Evolutionary conservation across 2,888 invertebrate species (phyloP).

Genomic region (Hypomecis atomaria): DNA sequence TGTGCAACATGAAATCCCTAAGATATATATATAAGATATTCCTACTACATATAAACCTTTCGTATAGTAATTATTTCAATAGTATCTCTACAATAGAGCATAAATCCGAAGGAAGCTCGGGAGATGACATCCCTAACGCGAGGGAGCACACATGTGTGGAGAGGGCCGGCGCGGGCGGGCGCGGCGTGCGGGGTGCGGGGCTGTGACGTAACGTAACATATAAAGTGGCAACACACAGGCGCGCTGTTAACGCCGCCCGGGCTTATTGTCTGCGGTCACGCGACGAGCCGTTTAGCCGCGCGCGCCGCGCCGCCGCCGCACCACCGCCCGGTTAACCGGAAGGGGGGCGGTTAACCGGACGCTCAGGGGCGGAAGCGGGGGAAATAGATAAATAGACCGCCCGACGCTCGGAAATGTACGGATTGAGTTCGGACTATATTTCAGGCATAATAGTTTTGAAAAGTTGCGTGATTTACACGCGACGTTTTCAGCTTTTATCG

Average conservation of each 20-base stretch:
- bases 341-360: constrained; percentile 85
- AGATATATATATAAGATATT: constrained; percentile 16
- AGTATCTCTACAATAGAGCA: constrained; percentile 32
- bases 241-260: constrained; percentile 83
- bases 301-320: constrained; percentile 72
- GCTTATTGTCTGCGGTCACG: constrained; percentile 85
- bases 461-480: constrained; percentile 83
- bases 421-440: constrained; percentile 84
- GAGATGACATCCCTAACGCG: constrained; percentile 42
- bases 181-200: constrained; percentile 46
- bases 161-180: constrained; percentile 40
- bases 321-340: constrained; percentile 83
- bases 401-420: constrained; percentile 84
- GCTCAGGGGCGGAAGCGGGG: constrained; percentile 83
- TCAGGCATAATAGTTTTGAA: constrained; percentile 84
- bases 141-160: constrained; percentile 45
- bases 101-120: constrained; percentile 36
- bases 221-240: constrained; percentile 84
- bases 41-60: constrained; percentile 23
- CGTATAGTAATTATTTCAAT: constrained; percentile 18
- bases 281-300: constrained; percentile 85
- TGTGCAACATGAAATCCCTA: constrained; percentile 17
- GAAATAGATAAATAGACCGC: constrained; percentile 85
- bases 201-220: constrained; percentile 80
- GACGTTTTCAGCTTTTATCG: constrained; percentile 79